Base-by-base conservation (phyloP, 2,113 vertebrate species). In the Pachypanchax playfairii region DNA sequence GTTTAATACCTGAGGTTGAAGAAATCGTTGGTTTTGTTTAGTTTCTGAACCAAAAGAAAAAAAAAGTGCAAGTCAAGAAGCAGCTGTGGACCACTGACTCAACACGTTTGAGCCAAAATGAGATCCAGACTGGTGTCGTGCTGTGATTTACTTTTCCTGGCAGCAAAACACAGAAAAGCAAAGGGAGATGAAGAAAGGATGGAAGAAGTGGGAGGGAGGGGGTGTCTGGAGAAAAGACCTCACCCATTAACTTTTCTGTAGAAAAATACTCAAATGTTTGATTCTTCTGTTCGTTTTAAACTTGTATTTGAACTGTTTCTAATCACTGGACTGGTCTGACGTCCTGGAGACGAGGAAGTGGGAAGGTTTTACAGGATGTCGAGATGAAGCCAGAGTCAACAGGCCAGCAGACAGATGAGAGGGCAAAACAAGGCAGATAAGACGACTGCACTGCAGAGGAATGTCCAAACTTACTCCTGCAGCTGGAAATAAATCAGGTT, bases 61-160 rank as follows among this genome's bases (percentile, higher is more conserved):
- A 44, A 68, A 79, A 61, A 60, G 51, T 70, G 75, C 60, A 61
- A 76, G 44, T 64, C 63, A 77, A 82, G 74, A 65, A 73, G 63
- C 81, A 83, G 80, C 76, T 78, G 73, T 20, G 59, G 70, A 85
- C 51, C 65, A 70, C 73, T 84, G 74, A 85, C 72, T 73, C 57
- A 43, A 73, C 76, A 63, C 65, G 75, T 75, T 42, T 57, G 50
- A 81, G 71, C 65, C 82, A 78, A 75, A 87, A 87, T 80, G 56
- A 80, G 78, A 81, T 77, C 80, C 84, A 88, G 86, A 84, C 73
- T 63, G 54, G 53, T 73, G 81, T 84, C 77, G 69, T 71, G 55
- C 80, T 63, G 77, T 73, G 86, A 86, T 89, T 87, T 87, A 88
- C 70, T 87, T 89, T 89, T 88, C 86, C 87, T 85, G 88, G 87